Evolutionary conservation across 2,797 vertebrate genomes (phyloP), one percentile per base, ranked within the genome.

Genomic region (Tarsius wallacei): DNA sequence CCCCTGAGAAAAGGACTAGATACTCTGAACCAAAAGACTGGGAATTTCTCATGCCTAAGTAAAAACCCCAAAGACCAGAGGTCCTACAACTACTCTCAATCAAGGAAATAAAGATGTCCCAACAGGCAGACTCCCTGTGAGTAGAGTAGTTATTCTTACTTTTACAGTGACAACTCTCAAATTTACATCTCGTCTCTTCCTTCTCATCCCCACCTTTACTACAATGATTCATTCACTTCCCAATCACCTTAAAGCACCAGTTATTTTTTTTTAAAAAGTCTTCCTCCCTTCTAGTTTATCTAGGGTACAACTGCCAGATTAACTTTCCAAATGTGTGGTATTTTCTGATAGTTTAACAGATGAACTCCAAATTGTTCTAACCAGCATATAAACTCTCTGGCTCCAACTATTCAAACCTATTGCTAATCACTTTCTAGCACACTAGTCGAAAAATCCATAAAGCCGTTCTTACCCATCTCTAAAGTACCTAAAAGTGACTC

Each of bases 301-400:
- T 47, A 85, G 33, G 53, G 26, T 42, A 81, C 26, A 96, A 61
- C 2, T 26, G 53, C 59, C 78, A 96, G 22, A 81, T 80, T 49
- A 63, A 78, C 5, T 78, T 71, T 71, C 36, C 33, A 81, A 90
- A 86, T n/a, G 74, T 0, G 2, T 70, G 14, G 6, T 64, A 63
- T 90, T 90, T 84, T 93, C 74, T 90, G 51, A 55, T 26, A 71
- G 53, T 15, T 78, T 87, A 93, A 90, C 64, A 93, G 24, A 87
- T 78, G 42, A 94, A 83, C 0, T 3, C 19, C 74, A 61, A 95
- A 71, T 21, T 78, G 73, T 93, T 77, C 21, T 59, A 83, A 78
- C 8, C 1, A 88, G 42, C 14, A 59, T 36, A 94, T 31, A 93
- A 66, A 87, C n/a, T 66, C 22, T 73, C 83, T 73, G 33, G 90